Percentiles rank a stretch among this genome's conserved stretches.
Evolutionary conservation across 2,797 vertebrate species (phyloP).

Genomic region (Lemur catta): DNA sequence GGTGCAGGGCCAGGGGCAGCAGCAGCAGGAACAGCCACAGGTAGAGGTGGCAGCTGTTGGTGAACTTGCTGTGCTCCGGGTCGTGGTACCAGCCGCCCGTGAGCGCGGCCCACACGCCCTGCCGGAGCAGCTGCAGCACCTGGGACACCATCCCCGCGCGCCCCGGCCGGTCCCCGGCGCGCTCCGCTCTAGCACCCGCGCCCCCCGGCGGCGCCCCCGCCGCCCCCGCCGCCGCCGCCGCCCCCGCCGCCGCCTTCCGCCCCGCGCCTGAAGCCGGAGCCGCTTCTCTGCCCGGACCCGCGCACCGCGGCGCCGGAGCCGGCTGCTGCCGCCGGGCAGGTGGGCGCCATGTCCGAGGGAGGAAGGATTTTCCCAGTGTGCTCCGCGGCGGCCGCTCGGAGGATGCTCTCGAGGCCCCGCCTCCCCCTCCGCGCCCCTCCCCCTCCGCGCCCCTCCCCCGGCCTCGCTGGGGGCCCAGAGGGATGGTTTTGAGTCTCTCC

Average conservation of each 20-base stretch:
- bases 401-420: conserved; percentile 67
- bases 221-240: background rate
- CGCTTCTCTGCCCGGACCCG: background rate
- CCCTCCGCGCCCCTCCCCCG: background rate
- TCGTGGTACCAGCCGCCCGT: conserved; percentile 98
- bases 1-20: conserved; percentile 93
- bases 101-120: conserved; percentile 97
- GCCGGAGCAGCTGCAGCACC: conserved; percentile 93
- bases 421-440: background rate
- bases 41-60: conserved; percentile 98
- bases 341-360: conserved; percentile 76
- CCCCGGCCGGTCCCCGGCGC: background rate
- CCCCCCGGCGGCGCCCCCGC: conserved; percentile 61
- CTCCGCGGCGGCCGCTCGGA: conserved; percentile 66
- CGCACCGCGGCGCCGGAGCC: conserved; percentile 39
- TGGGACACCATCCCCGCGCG: conserved; percentile 88
- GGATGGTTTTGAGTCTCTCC: background rate
- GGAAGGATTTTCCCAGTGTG: conserved; percentile 83
- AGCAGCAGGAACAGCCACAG: conserved; percentile 96
- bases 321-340: conserved; percentile 5
- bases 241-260: conserved; percentile 44
- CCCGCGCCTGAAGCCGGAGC: background rate
- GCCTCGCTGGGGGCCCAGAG: background rate
- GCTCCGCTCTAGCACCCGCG: conserved; percentile 63
- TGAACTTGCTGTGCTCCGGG: conserved; percentile 96